A percentile compares a stretch with the other conserved stretches of the same genome.
phyloP scores from a whole-genome alignment of 2,113 vertebrate genomes.

The Pluvialis apricaria region DNA sequence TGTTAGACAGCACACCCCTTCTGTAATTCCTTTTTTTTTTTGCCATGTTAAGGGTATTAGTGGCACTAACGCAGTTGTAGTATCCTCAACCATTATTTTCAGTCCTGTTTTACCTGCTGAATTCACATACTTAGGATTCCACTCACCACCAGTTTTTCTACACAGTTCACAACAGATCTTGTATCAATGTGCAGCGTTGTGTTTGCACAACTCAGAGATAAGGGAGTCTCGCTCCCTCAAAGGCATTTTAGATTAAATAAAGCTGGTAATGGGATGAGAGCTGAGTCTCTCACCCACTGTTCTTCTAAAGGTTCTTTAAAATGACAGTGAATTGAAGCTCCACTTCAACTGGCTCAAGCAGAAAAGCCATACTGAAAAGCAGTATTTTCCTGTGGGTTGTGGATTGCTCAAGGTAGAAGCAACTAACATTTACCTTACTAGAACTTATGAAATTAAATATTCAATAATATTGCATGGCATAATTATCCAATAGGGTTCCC shows the following conservation, averaged over 20 bases:
- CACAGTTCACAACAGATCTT: neutral
- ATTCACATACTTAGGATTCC: conserved; percentile 36
- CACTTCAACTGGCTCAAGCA: neutral
- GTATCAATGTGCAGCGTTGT: neutral
- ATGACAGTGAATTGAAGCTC: neutral
- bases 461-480: neutral
- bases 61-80: neutral
- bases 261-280: conserved; percentile 24
- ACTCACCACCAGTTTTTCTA: neutral
- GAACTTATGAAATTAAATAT: neutral
- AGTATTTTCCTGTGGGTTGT: neutral
- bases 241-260: conserved; percentile 53
- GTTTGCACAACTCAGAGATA: conserved; percentile 43
- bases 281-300: neutral
- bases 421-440: neutral
- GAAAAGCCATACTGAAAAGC: neutral
- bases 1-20: neutral
- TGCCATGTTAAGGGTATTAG: neutral
- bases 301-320: conserved; percentile 9
- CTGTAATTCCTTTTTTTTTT: neutral
- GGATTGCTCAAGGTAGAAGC: neutral
- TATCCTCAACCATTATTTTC: neutral
- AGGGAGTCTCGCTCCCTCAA: conserved; percentile 27
- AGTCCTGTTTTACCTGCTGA: neutral
- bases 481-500: neutral